phyloP scores from a whole-genome alignment of 1,140 invertebrate species.

The Zaprionus nigranus region DNA sequence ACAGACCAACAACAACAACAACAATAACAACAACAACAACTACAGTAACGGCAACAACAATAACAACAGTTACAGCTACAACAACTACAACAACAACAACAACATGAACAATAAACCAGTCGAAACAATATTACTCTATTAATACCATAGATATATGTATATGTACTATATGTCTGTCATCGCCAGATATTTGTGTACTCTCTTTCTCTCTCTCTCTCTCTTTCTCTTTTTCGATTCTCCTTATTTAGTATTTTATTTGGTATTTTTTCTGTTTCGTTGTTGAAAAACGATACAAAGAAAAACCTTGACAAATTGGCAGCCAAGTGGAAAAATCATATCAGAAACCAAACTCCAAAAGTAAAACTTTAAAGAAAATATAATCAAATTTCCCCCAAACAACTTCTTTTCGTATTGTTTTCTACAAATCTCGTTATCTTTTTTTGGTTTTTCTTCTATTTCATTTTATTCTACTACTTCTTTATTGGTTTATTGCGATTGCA shows the following conservation, averaged over 20 bases:
- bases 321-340: slow-evolving; percentile 41
- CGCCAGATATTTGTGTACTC: slow-evolving; percentile 30
- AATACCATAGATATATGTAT: slow-evolving; percentile 34
- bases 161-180: slow-evolving; percentile 20
- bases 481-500: slow-evolving; percentile 25
- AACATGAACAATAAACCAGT: slow-evolving; percentile 31
- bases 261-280: slow-evolving; percentile 18
- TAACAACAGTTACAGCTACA: slow-evolving; percentile 41
- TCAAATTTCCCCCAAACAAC: slow-evolving; percentile 21
- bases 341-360: slow-evolving; percentile 14
- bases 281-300: slow-evolving; percentile 39
- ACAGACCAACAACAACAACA: slow-evolving; percentile 35
- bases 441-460: slow-evolving; percentile 3
- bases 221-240: not conserved
- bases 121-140: slow-evolving; percentile 33
- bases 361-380: slow-evolving; percentile 14
- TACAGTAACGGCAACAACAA: slow-evolving; percentile 10
- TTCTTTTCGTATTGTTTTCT: slow-evolving; percentile 19
- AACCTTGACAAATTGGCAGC: slow-evolving; percentile 62
- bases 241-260: slow-evolving; percentile 10
- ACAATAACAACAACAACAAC: slow-evolving; percentile 18
- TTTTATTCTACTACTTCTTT: not conserved
- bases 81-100: slow-evolving; percentile 15
- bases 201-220: not conserved
- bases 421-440: not conserved